Evolutionary conservation across 1,140 invertebrate species (phyloP), one percentile per base, ranked within the genome.

Genomic region (Bactericera cockerelli): DNA sequence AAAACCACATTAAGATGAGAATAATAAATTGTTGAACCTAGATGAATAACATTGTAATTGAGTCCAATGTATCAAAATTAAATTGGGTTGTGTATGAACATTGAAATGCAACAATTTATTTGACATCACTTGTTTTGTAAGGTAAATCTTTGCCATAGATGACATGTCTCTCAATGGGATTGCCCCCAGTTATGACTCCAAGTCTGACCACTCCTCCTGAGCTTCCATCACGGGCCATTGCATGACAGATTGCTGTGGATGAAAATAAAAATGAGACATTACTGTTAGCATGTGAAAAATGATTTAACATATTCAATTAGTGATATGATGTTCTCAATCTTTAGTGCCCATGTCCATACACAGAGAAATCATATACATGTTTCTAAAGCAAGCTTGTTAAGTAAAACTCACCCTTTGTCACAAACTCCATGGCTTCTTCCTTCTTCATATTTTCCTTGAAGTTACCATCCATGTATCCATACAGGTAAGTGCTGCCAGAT

Each of bases 401-500:
- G 28, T 31, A 6, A 31, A 31, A 31, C 28, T 49, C 22, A 87
- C 86, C 81, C 62, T 88, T 85, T 31, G 81, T 82, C 4, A 94
- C 85, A 70, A 98, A 89, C 54, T 92, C 72, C 8, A 87, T 75
- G 63, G 85, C 88, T 65, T 96, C 85, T 55, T 96, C 86, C 69
- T 87, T 82, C 2, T 70, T 76, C 92, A 99, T 95, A 53, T 81
- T 80, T 1, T 78, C 74, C 65, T 87, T 93, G 75, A 79, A 99
- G 63, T 90, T 81, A 3, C 88, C 79, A 72, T 98, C 92, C 2
- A 97, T 81, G 67, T 87, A 98, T 54, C 95, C 95, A 73, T 93
- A 96, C 11, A 99, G 83, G 69, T 93, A 99, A n/a, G 83, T 86
- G 31, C 92, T 96, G 28, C 97, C 97, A 8, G 94, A 98, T 1